These are phyloP conservation scores for Lasioglossum morio DNA, from an alignment of 2,888 invertebrate species.

Conservation along the genomic window DNA sequence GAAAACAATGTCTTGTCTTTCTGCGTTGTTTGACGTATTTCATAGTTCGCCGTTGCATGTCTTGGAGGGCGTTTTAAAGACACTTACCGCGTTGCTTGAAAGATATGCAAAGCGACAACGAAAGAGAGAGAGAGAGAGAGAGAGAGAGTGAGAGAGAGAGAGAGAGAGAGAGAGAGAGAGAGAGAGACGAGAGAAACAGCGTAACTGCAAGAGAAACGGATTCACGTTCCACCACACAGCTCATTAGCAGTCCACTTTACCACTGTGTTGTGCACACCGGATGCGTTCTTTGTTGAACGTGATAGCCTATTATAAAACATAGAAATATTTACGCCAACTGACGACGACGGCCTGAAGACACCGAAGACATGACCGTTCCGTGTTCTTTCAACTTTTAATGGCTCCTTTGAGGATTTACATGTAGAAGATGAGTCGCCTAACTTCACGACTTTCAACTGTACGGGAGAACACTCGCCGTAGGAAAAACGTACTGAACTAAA, in stretches of 20 bases:
- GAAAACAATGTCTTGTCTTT: conserved; percentile 25
- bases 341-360: conserved; percentile 6
- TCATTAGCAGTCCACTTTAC: conserved; percentile 68
- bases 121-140: conserved; percentile 16
- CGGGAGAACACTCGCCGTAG: background rate
- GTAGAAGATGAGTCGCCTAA: conserved; percentile 7
- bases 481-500: background rate
- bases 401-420: background rate
- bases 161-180: conserved; percentile 16
- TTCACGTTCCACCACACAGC: conserved; percentile 57
- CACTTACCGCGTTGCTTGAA: conserved; percentile 37
- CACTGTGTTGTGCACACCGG: conserved; percentile 23
- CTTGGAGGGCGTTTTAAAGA: conserved; percentile 61
- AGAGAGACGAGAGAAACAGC: conserved; percentile 40
- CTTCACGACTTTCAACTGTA: background rate
- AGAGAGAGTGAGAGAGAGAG: conserved; percentile 21
- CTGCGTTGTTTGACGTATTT: background rate
- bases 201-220: conserved; percentile 48
- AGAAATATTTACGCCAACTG: conserved; percentile 9
- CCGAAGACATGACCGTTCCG: background rate
- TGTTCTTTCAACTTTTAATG: conserved; percentile 1
- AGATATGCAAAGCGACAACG: conserved; percentile 30
- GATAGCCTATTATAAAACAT: conserved; percentile 25
- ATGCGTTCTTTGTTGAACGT: conserved; percentile 23
- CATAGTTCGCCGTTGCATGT: conserved; percentile 51